phyloP scores from a whole-genome alignment of 2,113 vertebrate species.

The Xenus cinereus region DNA sequence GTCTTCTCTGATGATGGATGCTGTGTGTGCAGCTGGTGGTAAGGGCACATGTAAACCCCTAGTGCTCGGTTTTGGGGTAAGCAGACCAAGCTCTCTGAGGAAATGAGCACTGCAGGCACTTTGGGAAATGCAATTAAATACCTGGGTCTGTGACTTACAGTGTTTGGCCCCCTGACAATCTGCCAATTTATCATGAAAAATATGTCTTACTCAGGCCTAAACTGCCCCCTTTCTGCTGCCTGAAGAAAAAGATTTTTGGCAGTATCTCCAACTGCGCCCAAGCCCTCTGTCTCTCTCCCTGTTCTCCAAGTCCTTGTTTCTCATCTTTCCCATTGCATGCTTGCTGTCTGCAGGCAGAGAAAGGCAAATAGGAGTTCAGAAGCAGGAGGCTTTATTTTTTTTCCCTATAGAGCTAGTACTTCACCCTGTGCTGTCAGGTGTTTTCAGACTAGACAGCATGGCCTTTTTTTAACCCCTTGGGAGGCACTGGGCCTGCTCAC shows the following conservation, averaged over 20 bases:
- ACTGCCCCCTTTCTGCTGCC: neutral
- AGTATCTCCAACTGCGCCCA: neutral
- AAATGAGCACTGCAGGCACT: neutral
- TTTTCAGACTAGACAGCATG: neutral
- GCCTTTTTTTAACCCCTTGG: neutral
- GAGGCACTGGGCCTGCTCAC: neutral
- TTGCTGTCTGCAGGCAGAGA: neutral
- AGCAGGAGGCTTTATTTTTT: neutral
- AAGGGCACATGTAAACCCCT: accelerated
- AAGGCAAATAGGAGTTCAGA: neutral
- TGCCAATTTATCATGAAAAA: neutral
- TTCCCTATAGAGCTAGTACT: neutral
- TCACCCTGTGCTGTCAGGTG: neutral
- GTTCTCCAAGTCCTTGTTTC: neutral
- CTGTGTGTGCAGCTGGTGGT: neutral
- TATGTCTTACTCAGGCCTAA: neutral
- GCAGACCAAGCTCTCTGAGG: neutral
- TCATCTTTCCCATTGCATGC: neutral
- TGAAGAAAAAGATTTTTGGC: neutral
- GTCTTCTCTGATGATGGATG: neutral
- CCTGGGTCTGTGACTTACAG: neutral
- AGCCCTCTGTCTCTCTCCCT: neutral
- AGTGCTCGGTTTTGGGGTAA: neutral
- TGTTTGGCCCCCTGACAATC: neutral
- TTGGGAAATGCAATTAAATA: neutral